A percentile compares a stretch with the other conserved stretches of the same genome.
These are phyloP conservation scores for Collichthys lucidus DNA, from an alignment of 2,113 vertebrate species.

Conservation along the genomic window DNA sequence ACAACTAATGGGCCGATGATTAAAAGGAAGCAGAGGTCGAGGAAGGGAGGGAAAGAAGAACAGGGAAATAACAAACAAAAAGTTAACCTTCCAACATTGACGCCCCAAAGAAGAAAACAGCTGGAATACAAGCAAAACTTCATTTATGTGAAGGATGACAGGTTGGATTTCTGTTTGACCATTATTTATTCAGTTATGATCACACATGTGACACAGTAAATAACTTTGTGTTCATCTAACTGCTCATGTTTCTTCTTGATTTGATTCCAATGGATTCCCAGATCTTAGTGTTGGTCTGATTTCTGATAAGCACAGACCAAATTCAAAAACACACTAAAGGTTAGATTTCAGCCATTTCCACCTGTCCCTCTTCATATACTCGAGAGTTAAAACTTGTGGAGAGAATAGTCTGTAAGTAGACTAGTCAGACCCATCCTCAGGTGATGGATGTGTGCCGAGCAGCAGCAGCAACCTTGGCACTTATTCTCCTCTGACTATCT, in stretches of 20 bases:
- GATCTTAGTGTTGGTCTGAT: not conserved
- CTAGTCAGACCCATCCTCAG: constrained; percentile 38
- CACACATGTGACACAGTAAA: not conserved
- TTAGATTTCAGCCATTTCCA: not conserved
- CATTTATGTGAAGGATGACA: not conserved
- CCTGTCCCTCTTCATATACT: not conserved
- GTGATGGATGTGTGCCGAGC: constrained; percentile 58
- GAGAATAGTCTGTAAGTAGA: constrained; percentile 14
- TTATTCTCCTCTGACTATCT: constrained; percentile 51
- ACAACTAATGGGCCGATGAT: constrained; percentile 1
- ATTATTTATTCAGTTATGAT: not conserved
- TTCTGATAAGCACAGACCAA: not conserved
- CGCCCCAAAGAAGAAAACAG: not conserved
- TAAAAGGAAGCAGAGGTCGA: constrained; percentile 12
- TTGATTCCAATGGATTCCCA: not conserved
- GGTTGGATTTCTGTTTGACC: not conserved
- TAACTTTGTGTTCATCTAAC: not conserved
- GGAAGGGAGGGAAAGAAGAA: not conserved
- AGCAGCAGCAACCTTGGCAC: constrained; percentile 43
- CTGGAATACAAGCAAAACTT: not conserved
- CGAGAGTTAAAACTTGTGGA: constrained; percentile 5
- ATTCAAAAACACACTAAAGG: not conserved
- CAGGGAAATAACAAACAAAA: not conserved
- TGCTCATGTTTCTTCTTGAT: not conserved
- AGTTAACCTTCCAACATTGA: not conserved